These are phyloP conservation scores for Phthorimaea operculella DNA, from an alignment of 1,140 invertebrate genomes.

Conservation along the genomic window DNA sequence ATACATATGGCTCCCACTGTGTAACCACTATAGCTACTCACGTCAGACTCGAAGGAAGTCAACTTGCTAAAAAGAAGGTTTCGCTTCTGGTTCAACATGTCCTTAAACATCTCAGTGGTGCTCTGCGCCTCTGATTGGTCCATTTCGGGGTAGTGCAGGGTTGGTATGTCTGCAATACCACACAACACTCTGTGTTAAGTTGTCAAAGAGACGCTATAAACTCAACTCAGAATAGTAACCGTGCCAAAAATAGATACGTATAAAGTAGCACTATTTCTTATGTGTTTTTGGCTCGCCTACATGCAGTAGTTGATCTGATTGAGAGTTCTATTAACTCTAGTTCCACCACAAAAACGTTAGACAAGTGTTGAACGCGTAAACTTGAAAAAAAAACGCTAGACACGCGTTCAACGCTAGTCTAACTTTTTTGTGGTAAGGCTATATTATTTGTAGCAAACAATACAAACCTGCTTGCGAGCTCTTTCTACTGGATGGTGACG, in stretches of 20 bases:
- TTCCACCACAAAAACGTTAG: too few species aligned
- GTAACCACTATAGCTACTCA: slow-evolving; percentile 66
- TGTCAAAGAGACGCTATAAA: too few species aligned
- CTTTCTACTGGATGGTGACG: slow-evolving; percentile 57
- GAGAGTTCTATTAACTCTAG: too few species aligned
- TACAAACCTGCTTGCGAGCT: slow-evolving; percentile 64
- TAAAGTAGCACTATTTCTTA: too few species aligned
- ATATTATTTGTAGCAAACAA: too few species aligned
- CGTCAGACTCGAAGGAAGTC: slow-evolving; percentile 90
- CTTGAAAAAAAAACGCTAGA: too few species aligned
- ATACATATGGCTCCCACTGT: neutral
- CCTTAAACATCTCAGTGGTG: slow-evolving; percentile 86
- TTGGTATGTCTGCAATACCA: slow-evolving; percentile 47
- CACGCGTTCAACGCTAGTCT: too few species aligned
- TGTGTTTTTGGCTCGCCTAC: too few species aligned
- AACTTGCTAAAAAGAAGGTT: slow-evolving; percentile 87
- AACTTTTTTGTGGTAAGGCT: too few species aligned
- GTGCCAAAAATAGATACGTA: slow-evolving; percentile 6
- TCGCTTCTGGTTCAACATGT: slow-evolving; percentile 88
- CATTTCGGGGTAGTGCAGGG: slow-evolving; percentile 57
- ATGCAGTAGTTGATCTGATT: too few species aligned
- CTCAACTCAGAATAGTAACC: neutral
- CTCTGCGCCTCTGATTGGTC: slow-evolving; percentile 74
- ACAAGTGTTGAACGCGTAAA: too few species aligned
- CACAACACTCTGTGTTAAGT: neutral